Base-by-base conservation (phyloP, 1,140 invertebrate genomes). In the Spodoptera litura region DNA sequence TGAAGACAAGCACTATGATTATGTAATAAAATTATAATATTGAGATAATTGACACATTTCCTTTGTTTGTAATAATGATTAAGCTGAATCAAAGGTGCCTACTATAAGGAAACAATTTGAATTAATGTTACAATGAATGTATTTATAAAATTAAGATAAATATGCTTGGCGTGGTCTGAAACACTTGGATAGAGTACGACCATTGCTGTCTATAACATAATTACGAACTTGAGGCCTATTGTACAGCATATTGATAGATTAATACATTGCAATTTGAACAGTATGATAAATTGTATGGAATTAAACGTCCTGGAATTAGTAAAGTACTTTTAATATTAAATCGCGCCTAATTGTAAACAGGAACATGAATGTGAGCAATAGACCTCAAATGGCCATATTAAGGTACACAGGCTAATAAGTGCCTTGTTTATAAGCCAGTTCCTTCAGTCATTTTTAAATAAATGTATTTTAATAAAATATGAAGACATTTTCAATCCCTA, bases 61-160 rank as follows among this genome's bases (percentile, higher is more conserved):
- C 27, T 55, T 76, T 79, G 71, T 79, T 80, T 80, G 72, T 85
- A 70, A 78, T 78, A 81, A 75, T 78, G 75, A 66, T 38, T 87
- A 87, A 91, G 91, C 91, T 92, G 91, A 92, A 91, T 92, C 91
- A 79, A 90, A 84, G 89, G 89, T 92, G 91, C 89, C 86, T 89
- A 86, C 83, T 71, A 62, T 81, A 76, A 78, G 58, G 61, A 74
- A 61, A 52, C n/a, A 75, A 53, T 75, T 75, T 75, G 58, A 75
- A 68, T 12, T 52, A 62, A 53, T 62, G 44, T 75, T 64, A 62
- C 71, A 59, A 59, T 59, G 64, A 68, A 52, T 25, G 38, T 73
- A 59, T 73, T 73, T 53, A 59, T 59, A 44, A 49, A 35, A 58
- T 8, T 49, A 25, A 49, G 61, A 44, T 20, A n/a, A 64, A 20